Conservation (phyloP, 53 echinoderm and acorn worm genomes). For the Antedon mediterranea region DNA sequence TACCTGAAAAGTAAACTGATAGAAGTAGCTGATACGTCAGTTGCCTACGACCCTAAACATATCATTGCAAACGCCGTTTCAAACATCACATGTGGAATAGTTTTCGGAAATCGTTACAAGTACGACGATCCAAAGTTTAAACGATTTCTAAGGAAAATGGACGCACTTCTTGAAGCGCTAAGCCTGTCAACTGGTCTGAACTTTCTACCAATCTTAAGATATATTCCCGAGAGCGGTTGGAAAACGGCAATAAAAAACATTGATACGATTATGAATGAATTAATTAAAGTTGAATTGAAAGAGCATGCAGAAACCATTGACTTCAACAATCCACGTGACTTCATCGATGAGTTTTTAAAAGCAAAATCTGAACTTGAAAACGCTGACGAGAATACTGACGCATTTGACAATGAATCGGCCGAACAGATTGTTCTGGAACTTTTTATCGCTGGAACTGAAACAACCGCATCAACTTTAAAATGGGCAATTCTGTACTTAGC, state of each 20-base stretch:
- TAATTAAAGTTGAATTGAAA: not conserved
- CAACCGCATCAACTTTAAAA: conserved; percentile 22
- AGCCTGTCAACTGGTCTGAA: conserved; percentile 18
- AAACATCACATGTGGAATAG: too few relatives aligned
- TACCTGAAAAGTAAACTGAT: too few relatives aligned
- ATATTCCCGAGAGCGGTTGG: not conserved
- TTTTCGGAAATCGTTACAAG: too few relatives aligned
- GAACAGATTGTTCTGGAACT: conserved; percentile 27
- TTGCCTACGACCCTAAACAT: too few relatives aligned
- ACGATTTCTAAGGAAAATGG: conserved; percentile 18
- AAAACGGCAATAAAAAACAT: too few relatives aligned
- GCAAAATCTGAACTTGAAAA: not conserved
- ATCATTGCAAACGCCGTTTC: too few relatives aligned
- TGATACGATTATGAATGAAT: not conserved
- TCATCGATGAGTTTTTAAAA: not conserved
- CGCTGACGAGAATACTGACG: not conserved
- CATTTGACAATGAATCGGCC: conserved; percentile 19
- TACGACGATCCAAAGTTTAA: not conserved
- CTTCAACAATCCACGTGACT: not conserved
- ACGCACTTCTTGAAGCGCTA: conserved; percentile 21
- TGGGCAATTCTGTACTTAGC: conserved; percentile 25
- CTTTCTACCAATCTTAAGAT: conserved; percentile 25
- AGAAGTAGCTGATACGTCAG: too few relatives aligned
- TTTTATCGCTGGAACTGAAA: conserved; percentile 40
- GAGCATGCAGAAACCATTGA: not conserved